Percentiles rank a stretch among this genome's conserved stretches.
These are phyloP conservation scores for Polyploca ridens DNA, from an alignment of 2,888 invertebrate species.

Conservation along the genomic window DNA sequence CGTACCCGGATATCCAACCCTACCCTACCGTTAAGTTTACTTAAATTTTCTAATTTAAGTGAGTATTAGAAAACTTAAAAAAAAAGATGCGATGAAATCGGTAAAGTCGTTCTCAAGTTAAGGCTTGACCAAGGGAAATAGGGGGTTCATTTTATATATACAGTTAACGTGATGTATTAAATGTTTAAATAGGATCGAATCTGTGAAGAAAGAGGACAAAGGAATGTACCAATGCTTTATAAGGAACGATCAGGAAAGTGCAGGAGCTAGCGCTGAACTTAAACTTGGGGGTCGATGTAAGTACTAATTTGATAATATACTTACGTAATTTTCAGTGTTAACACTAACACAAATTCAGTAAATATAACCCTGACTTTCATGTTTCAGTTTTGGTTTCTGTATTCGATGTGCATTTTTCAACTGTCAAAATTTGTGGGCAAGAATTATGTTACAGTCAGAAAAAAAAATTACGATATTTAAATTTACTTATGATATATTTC, in stretches of 20 bases:
- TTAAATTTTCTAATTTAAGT: too few species aligned
- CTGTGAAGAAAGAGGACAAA: constrained; percentile 96
- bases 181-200: constrained; percentile 87
- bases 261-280: constrained; percentile 95
- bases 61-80: too few species aligned
- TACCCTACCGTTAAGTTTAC: not conserved
- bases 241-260: constrained; percentile 96
- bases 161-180: constrained; percentile 5
- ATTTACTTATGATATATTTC: constrained; percentile 33
- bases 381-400: too few species aligned
- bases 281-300: constrained; percentile 95
- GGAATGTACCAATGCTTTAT: constrained; percentile 99
- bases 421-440: too few species aligned
- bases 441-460: too few species aligned
- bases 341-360: not conserved
- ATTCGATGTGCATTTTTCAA: too few species aligned
- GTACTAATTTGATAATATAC: constrained; percentile 50
- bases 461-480: not conserved
- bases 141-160: too few species aligned
- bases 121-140: too few species aligned
- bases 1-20: too few species aligned
- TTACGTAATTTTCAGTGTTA: not conserved
- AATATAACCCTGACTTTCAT: not conserved
- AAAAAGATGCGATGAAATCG: too few species aligned
- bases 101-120: too few species aligned